Percentiles rank a stretch among this genome's conserved stretches.
Evolutionary conservation across 2,113 vertebrate species (phyloP).

Genomic region (Albula glossodonta): DNA sequence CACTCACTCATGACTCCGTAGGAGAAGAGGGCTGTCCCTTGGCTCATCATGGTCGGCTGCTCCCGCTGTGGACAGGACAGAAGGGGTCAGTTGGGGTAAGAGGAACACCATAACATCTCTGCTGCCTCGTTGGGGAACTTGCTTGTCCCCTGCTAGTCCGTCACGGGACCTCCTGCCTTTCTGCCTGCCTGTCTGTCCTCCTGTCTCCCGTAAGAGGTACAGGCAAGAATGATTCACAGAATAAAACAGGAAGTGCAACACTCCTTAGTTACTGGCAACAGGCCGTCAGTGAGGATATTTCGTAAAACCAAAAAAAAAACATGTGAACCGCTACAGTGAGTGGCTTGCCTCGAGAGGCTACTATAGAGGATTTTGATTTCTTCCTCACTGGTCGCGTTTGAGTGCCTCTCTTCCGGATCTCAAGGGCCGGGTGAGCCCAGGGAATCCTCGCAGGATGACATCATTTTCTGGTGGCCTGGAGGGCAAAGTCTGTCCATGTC

Average conservation of each 20-base stretch:
- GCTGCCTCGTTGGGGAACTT: conserved; percentile 45
- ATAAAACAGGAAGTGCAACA: conserved; percentile 9
- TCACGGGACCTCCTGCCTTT: conserved; percentile 58
- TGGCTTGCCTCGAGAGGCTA: neutral
- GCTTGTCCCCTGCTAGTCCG: conserved; percentile 83
- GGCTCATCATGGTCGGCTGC: conserved; percentile 94
- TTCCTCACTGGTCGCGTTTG: neutral
- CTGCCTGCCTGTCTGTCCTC: conserved; percentile 72
- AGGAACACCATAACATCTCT: neutral
- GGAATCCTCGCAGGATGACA: neutral
- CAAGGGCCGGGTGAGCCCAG: neutral
- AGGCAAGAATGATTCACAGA: neutral
- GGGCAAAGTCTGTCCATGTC: neutral
- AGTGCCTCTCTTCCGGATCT: neutral
- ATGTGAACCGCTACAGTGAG: no score
- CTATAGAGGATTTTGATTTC: neutral
- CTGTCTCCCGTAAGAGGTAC: neutral
- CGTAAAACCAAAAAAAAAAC: neutral
- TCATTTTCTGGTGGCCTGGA: neutral
- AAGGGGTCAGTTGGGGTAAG: conserved; percentile 54
- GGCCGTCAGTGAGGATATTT: neutral
- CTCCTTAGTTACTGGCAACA: neutral
- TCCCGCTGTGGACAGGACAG: conserved; percentile 80
- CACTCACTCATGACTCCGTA: conserved; percentile 91
- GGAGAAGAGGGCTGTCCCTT: conserved; percentile 89